Evolutionary conservation across 2,113 vertebrate genomes (phyloP).

Genomic region (Macrotus californicus): DNA sequence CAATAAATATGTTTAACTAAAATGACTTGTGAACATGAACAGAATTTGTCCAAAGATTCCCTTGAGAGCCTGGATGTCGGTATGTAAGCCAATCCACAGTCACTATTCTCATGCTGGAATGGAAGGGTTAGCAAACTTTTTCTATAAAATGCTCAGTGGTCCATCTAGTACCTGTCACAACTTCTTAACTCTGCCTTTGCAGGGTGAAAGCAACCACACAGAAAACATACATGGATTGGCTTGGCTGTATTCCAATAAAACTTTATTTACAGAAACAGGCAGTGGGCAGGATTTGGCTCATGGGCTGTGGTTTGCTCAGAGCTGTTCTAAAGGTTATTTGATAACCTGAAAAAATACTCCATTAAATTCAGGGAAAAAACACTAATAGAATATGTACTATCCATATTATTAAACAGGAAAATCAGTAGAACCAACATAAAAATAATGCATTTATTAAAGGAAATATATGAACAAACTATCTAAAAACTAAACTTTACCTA

Average conservation of each 20-base stretch:
- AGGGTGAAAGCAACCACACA: too few species aligned
- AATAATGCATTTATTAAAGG: background rate
- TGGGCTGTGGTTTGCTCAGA: background rate
- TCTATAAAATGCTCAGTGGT: background rate
- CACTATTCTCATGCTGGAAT: background rate
- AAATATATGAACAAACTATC: conserved; percentile 11
- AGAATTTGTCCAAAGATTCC: background rate
- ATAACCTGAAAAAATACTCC: background rate
- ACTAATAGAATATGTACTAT: background rate
- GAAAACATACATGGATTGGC: too few species aligned
- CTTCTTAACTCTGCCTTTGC: background rate
- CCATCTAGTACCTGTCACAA: background rate
- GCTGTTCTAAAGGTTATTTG: background rate
- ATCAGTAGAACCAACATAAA: background rate
- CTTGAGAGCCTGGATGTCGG: background rate
- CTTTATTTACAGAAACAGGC: too few species aligned
- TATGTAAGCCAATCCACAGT: background rate
- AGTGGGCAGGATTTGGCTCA: background rate
- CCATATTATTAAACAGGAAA: background rate
- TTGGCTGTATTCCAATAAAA: too few species aligned
- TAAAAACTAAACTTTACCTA: background rate
- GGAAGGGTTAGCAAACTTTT: background rate
- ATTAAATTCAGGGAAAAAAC: background rate
- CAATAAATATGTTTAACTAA: background rate
- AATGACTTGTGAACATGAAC: background rate